Evolutionary conservation across 2,888 invertebrate species (phyloP).

Genomic region (Neuroscelio doddi): DNA sequence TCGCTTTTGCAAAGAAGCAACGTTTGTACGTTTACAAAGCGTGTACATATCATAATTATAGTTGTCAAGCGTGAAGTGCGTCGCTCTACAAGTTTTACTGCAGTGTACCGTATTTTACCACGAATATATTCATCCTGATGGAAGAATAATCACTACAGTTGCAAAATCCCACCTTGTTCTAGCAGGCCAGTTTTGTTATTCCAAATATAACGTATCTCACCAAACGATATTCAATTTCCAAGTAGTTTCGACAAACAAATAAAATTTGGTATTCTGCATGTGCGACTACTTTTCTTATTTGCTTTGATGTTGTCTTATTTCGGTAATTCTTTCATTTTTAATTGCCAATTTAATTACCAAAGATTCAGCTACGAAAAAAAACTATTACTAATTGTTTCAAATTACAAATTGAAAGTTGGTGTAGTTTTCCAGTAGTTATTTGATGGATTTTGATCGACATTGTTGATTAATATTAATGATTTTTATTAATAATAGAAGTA

Average conservation of each 20-base stretch:
- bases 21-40: slow-evolving; percentile 24
- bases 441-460: too few relatives aligned
- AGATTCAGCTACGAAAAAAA: too few relatives aligned
- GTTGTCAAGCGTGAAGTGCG: slow-evolving; percentile 25
- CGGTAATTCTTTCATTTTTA: too few relatives aligned
- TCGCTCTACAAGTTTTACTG: slow-evolving; percentile 24
- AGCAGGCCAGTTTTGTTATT: slow-evolving; percentile 16
- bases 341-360: too few relatives aligned
- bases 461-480: too few relatives aligned
- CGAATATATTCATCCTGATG: slow-evolving; percentile 23
- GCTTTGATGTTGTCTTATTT: too few relatives aligned
- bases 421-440: too few relatives aligned
- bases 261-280: neutral
- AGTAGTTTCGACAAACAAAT: neutral
- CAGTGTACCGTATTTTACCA: slow-evolving; percentile 23
- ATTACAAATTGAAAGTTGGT: too few relatives aligned
- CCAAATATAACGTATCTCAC: neutral
- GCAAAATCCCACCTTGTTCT: slow-evolving; percentile 18
- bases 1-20: neutral
- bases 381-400: too few relatives aligned
- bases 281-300: too few relatives aligned
- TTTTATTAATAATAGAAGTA: too few relatives aligned
- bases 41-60: slow-evolving; percentile 35
- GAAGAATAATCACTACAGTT: slow-evolving; percentile 42
- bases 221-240: slow-evolving; percentile 12